Evolutionary conservation across 2,888 invertebrate species (phyloP).

Genomic region (Phlogophora meticulosa): DNA sequence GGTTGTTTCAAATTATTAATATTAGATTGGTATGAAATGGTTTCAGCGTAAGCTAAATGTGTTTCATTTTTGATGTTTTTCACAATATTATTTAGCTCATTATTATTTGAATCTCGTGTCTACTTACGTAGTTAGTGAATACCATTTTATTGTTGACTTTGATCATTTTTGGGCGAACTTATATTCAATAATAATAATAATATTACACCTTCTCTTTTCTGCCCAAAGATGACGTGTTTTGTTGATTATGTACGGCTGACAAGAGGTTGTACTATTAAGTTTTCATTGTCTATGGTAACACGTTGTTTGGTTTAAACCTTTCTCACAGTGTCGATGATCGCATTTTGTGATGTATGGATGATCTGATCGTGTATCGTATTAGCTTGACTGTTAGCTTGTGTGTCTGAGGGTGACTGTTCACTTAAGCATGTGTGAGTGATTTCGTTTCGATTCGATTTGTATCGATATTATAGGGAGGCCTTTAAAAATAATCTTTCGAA

Average conservation of each 20-base stretch:
- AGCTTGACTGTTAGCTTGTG: constrained; percentile 71
- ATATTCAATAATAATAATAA: constrained; percentile 53
- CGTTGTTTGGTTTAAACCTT: constrained; percentile 76
- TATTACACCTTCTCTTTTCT: constrained; percentile 23
- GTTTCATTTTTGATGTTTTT: constrained; percentile 55
- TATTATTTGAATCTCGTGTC: constrained; percentile 70
- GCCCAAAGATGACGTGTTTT: constrained; percentile 45
- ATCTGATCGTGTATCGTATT: constrained; percentile 74
- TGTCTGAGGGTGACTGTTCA: constrained; percentile 51
- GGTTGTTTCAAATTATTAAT: constrained; percentile 18
- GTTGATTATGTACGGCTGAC: constrained; percentile 61
- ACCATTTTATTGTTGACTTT: constrained; percentile 41
- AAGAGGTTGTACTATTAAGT: constrained; percentile 77
- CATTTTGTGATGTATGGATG: constrained; percentile 75
- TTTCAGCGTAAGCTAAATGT: constrained; percentile 62
- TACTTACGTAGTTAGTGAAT: constrained; percentile 56
- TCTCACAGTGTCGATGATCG: constrained; percentile 69
- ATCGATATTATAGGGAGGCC: constrained; percentile 72
- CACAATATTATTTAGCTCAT: constrained; percentile 58
- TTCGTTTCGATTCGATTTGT: constrained; percentile 74
- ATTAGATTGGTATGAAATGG: constrained; percentile 15
- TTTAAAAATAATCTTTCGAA: background rate
- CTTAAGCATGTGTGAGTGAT: constrained; percentile 64
- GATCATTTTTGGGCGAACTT: constrained; percentile 60
- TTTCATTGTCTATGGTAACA: constrained; percentile 81